phyloP scores from a whole-genome alignment of 1,140 invertebrate genomes.

The Dendrolimus kikuchii region DNA sequence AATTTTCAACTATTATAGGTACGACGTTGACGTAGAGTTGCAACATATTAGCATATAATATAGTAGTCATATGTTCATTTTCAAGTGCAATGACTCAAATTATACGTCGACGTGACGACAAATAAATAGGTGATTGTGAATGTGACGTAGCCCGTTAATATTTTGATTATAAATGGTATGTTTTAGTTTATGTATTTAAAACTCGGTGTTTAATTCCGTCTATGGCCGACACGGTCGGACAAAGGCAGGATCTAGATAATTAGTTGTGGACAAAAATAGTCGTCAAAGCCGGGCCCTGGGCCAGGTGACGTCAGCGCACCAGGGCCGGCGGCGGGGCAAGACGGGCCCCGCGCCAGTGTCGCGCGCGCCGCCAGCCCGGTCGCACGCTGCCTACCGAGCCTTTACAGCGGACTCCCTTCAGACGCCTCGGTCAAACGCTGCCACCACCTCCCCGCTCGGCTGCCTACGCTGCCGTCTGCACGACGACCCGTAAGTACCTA shows the following conservation, averaged over 20 bases:
- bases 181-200: no score
- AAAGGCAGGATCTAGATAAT: constrained; percentile 65
- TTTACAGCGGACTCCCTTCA: constrained; percentile 24
- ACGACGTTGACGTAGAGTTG: no score
- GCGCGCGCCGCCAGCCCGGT: constrained; percentile 62
- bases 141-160: constrained; percentile 5
- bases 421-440: constrained; percentile 24
- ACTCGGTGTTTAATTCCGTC: constrained; percentile 21
- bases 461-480: constrained; percentile 24
- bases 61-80: neutral
- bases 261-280: constrained; percentile 67
- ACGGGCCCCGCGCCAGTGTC: constrained; percentile 69
- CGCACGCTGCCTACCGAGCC: constrained; percentile 47
- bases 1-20: no score
- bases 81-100: constrained; percentile 19
- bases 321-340: constrained; percentile 65
- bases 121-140: constrained; percentile 12
- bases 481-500: constrained; percentile 25
- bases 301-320: constrained; percentile 66
- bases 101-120: constrained; percentile 12
- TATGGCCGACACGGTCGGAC: constrained; percentile 53
- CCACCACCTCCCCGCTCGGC: constrained; percentile 20
- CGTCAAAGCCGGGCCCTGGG: constrained; percentile 61
- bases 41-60: no score
- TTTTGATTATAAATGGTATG: no score